phyloP scores from a whole-genome alignment of 1,140 invertebrate species.

The Pseudomyrmex pallidus region DNA sequence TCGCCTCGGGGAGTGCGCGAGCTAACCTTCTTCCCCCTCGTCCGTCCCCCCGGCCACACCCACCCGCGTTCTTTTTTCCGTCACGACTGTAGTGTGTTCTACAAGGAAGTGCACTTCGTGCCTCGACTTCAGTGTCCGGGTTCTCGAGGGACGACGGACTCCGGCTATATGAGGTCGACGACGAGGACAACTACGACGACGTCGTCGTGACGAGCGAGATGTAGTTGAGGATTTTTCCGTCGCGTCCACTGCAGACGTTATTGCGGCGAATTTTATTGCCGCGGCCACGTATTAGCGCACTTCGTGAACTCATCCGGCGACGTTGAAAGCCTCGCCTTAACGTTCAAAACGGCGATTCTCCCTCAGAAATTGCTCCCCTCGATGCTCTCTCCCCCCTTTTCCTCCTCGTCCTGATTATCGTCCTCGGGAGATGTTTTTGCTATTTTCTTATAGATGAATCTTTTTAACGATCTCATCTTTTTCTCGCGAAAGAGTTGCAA shows the following conservation, averaged over 20 bases:
- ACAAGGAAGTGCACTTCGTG: conserved; percentile 79
- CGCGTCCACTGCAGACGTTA: conserved; percentile 50
- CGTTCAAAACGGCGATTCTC: not conserved
- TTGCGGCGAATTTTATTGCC: conserved; percentile 48
- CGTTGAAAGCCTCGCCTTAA: not conserved
- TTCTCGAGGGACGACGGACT: conserved; percentile 63
- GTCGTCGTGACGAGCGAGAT: conserved; percentile 29
- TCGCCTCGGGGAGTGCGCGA: conserved; percentile 38
- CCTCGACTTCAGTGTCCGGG: conserved; percentile 69
- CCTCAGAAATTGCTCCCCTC: too few relatives aligned
- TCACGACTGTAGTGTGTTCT: conserved; percentile 71
- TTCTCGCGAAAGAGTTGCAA: too few relatives aligned
- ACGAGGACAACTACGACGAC: conserved; percentile 23
- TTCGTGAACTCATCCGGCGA: not conserved
- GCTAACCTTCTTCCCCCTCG: conserved; percentile 5
- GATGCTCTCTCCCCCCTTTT: not conserved
- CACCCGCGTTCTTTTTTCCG: conserved; percentile 52
- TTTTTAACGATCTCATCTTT: too few relatives aligned
- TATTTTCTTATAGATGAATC: too few relatives aligned
- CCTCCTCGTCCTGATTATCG: not conserved
- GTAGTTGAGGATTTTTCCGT: conserved; percentile 35
- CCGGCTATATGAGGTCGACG: conserved; percentile 13
- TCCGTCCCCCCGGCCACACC: conserved; percentile 33
- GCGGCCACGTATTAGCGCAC: conserved; percentile 19
- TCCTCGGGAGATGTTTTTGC: too few relatives aligned